Conservation (phyloP, 2,113 vertebrate genomes). For the Oreocharis arfaki region DNA sequence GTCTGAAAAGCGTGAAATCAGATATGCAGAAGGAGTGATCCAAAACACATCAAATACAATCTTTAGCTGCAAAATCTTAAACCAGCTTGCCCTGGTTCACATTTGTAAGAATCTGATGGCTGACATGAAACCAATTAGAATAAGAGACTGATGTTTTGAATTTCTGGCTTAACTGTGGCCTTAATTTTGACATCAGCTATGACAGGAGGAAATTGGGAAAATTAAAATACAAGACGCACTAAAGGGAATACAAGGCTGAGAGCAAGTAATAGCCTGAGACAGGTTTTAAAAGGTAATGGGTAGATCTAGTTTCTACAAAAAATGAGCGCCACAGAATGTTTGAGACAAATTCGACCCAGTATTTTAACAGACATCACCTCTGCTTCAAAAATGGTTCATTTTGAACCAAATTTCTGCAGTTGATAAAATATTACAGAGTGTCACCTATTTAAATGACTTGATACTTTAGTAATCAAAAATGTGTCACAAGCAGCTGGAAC, state of each 20-base stretch:
- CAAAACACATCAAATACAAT: conserved; percentile 37
- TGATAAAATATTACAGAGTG: neutral
- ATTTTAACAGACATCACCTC: neutral
- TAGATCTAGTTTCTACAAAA: neutral
- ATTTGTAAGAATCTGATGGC: conserved; percentile 31
- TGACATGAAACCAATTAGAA: conserved; percentile 39
- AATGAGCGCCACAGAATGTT: neutral
- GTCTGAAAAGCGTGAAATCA: conserved; percentile 27
- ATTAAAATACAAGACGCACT: neutral
- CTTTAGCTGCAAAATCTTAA: neutral
- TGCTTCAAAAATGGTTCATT: neutral
- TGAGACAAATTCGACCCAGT: neutral
- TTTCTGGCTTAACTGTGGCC: conserved; percentile 21
- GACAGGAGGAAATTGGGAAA: conserved; percentile 26
- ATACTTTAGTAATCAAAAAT: neutral
- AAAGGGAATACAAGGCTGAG: neutral
- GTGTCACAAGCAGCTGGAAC: neutral
- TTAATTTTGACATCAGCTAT: conserved; percentile 32
- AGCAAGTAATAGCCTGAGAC: neutral
- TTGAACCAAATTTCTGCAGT: neutral
- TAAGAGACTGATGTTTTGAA: conserved; percentile 23
- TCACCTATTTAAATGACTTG: neutral
- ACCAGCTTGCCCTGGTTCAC: neutral
- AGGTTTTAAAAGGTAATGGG: neutral
- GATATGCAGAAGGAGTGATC: conserved; percentile 44